These are phyloP conservation scores for Clanis bilineata DNA, from an alignment of 2,888 invertebrate species.

Conservation along the genomic window DNA sequence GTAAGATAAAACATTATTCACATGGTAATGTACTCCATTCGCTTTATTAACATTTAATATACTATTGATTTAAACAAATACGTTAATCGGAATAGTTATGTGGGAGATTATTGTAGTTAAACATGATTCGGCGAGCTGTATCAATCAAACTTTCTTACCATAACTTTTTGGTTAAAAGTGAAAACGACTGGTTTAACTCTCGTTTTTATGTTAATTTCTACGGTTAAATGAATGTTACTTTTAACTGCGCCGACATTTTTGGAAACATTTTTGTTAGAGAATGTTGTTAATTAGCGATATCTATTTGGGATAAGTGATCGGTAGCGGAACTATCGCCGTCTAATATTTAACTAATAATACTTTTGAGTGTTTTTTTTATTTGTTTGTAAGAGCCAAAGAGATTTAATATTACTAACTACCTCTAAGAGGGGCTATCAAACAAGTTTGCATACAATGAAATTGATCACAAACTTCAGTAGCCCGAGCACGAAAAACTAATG, in stretches of 20 bases:
- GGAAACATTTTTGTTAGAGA: neutral
- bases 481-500: no score
- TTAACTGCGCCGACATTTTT: constrained; percentile 7
- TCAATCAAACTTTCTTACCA: constrained; percentile 17
- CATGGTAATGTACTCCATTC: neutral
- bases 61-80: no score
- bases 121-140: constrained; percentile 5
- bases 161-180: constrained; percentile 30
- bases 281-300: neutral
- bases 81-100: no score
- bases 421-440: no score
- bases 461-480: no score
- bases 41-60: no score
- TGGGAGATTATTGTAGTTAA: constrained; percentile 14
- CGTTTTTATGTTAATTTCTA: constrained; percentile 31
- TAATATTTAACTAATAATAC: neutral
- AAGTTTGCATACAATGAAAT: no score
- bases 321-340: neutral
- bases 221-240: constrained; percentile 21
- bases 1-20: neutral
- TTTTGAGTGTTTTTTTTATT: neutral
- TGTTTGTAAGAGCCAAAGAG: no score
- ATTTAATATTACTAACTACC: no score
- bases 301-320: neutral
- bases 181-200: constrained; percentile 29